Conservation (phyloP, 2,888 invertebrate genomes). For the Choristoneura rosaceana region DNA sequence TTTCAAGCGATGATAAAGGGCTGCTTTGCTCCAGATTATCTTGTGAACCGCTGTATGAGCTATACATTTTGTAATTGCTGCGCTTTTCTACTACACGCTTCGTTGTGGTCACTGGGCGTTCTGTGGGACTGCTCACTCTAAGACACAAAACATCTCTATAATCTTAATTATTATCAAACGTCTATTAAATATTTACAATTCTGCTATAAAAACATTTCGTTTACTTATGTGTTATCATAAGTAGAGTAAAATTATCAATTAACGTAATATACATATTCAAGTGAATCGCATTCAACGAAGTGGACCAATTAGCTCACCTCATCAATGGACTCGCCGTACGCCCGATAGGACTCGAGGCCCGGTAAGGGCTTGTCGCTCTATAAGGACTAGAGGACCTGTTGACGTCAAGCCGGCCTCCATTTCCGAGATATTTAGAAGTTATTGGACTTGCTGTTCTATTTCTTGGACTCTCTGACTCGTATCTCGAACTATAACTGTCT, state of each 20-base stretch:
- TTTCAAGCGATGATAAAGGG: conserved; percentile 74
- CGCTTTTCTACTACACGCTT: conserved; percentile 78
- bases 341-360: conserved; percentile 77
- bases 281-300: conserved; percentile 82
- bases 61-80: conserved; percentile 80
- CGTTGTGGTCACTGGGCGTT: conserved; percentile 75
- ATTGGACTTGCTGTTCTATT: conserved; percentile 81
- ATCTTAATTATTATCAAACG: no score
- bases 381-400: conserved; percentile 74
- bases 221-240: no score
- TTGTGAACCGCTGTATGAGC: conserved; percentile 76
- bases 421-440: conserved; percentile 82
- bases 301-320: conserved; percentile 66
- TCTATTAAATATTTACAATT: neutral
- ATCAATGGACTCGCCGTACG: conserved; percentile 84
- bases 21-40: conserved; percentile 77
- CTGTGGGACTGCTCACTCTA: conserved; percentile 77
- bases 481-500: conserved; percentile 67
- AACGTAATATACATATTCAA: neutral
- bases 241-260: neutral
- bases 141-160: conserved; percentile 6
- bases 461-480: conserved; percentile 77
- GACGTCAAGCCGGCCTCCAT: conserved; percentile 78
- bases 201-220: neutral
- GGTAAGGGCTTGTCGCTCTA: conserved; percentile 74